Percentiles rank a stretch among this genome's conserved stretches.
phyloP scores from a whole-genome alignment of 2,888 invertebrate genomes.

The Stenodema calcarata region DNA sequence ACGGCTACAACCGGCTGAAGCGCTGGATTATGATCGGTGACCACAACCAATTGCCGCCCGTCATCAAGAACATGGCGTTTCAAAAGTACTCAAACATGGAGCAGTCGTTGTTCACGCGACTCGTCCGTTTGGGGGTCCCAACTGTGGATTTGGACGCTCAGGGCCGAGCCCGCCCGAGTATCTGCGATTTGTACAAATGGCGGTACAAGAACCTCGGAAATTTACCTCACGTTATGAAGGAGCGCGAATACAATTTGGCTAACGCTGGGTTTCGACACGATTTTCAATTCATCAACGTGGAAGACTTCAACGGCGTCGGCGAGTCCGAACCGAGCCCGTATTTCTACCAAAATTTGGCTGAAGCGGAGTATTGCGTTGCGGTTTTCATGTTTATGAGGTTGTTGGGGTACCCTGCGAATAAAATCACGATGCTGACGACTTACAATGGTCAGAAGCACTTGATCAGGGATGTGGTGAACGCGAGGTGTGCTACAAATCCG shows the following conservation, averaged over 20 bases:
- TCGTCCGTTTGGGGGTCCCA: slow-evolving; percentile 95
- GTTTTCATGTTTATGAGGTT: slow-evolving; percentile 98
- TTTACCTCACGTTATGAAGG: slow-evolving; percentile 83
- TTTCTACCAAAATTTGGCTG: slow-evolving; percentile 95
- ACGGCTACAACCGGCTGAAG: slow-evolving; percentile 93
- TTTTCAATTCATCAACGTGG: slow-evolving; percentile 95
- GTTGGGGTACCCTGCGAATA: slow-evolving; percentile 93
- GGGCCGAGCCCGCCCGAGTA: slow-evolving; percentile 90
- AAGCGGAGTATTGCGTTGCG: slow-evolving; percentile 94
- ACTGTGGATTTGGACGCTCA: slow-evolving; percentile 97
- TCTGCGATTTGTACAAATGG: slow-evolving; percentile 95
- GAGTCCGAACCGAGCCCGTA: slow-evolving; percentile 98
- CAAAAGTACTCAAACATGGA: slow-evolving; percentile 99
- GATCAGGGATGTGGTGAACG: slow-evolving; percentile 92
- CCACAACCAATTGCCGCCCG: slow-evolving; percentile 98
- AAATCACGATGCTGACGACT: slow-evolving; percentile 96
- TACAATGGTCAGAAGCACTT: slow-evolving; percentile 99
- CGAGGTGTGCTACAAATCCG: slow-evolving; percentile 92
- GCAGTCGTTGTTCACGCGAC: slow-evolving; percentile 94
- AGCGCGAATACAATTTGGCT: slow-evolving; percentile 84
- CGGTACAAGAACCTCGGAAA: slow-evolving; percentile 95
- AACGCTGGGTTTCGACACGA: slow-evolving; percentile 93
- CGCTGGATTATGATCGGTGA: slow-evolving; percentile 99
- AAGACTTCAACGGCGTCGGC: slow-evolving; percentile 94
- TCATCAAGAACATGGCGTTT: slow-evolving; percentile 99